Evolutionary conservation across 2,888 invertebrate genomes (phyloP).

Genomic region (Eugnorisma glareosa): DNA sequence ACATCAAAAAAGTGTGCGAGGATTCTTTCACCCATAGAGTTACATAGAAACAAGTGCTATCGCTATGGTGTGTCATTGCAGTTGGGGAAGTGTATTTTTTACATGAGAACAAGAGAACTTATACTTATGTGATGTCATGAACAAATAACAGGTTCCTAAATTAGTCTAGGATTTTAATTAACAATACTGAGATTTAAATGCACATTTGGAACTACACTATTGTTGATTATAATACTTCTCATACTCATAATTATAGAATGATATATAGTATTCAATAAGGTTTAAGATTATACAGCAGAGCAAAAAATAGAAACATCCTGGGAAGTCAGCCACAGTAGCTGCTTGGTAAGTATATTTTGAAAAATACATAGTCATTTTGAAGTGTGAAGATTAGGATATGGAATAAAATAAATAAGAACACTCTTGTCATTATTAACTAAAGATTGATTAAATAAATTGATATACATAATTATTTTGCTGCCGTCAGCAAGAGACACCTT

Average conservation of each 20-base stretch:
- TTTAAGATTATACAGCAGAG: not conserved
- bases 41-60: not conserved
- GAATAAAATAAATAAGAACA: not conserved
- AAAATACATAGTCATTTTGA: not conserved
- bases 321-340: not conserved
- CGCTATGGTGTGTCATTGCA: not conserved
- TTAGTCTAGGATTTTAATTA: not conserved
- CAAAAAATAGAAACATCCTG: not conserved
- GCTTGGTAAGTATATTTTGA: not conserved
- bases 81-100: not conserved
- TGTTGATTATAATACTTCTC: conserved; percentile 37
- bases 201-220: conserved; percentile 13
- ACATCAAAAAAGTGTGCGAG: too few species aligned
- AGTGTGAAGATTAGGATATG: not conserved
- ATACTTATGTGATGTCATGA: not conserved
- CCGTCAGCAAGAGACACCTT: not conserved
- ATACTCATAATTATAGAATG: not conserved
- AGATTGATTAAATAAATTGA: not conserved
- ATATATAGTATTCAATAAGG: too few species aligned
- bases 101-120: not conserved
- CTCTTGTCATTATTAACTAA: not conserved
- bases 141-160: not conserved
- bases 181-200: conserved; percentile 56
- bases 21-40: not conserved
- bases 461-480: not conserved